These are phyloP conservation scores for Mycalesis mineus DNA, from an alignment of 2,888 invertebrate genomes.

Conservation along the genomic window DNA sequence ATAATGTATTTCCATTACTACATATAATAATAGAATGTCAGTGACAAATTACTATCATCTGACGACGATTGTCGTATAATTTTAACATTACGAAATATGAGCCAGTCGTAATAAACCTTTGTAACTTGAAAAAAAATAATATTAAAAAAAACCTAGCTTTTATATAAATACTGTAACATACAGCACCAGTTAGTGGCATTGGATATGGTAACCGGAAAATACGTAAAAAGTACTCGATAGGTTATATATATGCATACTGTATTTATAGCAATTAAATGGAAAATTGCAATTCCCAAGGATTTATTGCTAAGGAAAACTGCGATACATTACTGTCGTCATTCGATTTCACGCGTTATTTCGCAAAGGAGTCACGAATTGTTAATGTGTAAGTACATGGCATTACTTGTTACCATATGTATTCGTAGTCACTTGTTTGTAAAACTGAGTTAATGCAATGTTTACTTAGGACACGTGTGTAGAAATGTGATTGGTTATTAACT, in stretches of 20 bases:
- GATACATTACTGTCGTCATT: conserved; percentile 24
- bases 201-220: too few relatives aligned
- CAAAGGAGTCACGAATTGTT: conserved; percentile 27
- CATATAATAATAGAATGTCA: too few relatives aligned
- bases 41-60: too few relatives aligned
- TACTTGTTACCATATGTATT: background rate
- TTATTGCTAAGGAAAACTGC: conserved; percentile 21
- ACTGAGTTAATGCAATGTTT: conserved; percentile 1
- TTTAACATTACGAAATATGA: too few relatives aligned
- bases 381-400: conserved; percentile 11
- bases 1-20: too few relatives aligned
- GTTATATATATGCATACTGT: background rate
- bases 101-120: too few relatives aligned
- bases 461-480: background rate
- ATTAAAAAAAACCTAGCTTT: too few relatives aligned
- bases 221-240: background rate
- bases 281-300: conserved; percentile 4
- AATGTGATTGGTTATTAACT: conserved; percentile 2
- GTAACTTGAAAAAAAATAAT: too few relatives aligned
- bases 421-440: background rate
- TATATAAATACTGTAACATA: too few relatives aligned
- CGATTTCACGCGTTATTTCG: conserved; percentile 30
- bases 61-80: too few relatives aligned
- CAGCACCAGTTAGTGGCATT: too few relatives aligned
- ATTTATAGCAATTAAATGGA: conserved; percentile 1